These are phyloP conservation scores for Elaeidobius kamerunicus DNA, from an alignment of 2,888 invertebrate genomes.

Conservation along the genomic window DNA sequence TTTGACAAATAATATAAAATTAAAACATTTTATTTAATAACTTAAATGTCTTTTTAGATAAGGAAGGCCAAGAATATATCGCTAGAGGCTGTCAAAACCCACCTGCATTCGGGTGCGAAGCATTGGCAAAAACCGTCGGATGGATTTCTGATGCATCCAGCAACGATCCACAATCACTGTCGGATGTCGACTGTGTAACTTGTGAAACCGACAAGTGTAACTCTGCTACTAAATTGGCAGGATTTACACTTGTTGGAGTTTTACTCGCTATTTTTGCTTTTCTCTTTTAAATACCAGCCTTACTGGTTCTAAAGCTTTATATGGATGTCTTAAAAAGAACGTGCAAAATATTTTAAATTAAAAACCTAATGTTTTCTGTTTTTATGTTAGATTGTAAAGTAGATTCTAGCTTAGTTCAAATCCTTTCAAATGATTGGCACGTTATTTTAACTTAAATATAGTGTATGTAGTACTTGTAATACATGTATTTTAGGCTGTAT, in stretches of 20 bases:
- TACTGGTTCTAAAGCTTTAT: too few relatives aligned
- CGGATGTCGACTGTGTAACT: constrained; percentile 39
- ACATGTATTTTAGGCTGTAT: too few relatives aligned
- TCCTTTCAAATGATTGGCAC: too few relatives aligned
- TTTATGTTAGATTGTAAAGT: too few relatives aligned
- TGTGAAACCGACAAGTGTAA: constrained; percentile 46
- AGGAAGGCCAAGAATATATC: constrained; percentile 40
- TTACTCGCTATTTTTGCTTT: constrained; percentile 40
- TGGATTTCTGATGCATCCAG: constrained; percentile 31
- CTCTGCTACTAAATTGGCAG: constrained; percentile 37
- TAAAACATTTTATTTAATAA: not conserved
- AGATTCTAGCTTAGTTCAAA: too few relatives aligned
- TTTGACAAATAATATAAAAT: not conserved
- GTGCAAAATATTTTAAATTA: too few relatives aligned
- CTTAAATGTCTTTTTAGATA: constrained; percentile 40
- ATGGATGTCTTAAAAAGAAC: too few relatives aligned
- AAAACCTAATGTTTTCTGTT: too few relatives aligned
- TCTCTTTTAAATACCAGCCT: constrained; percentile 43
- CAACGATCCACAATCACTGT: constrained; percentile 31
- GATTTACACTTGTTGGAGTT: constrained; percentile 38
- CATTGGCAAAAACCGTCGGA: constrained; percentile 39
- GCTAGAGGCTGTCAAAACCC: constrained; percentile 41
- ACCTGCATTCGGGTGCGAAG: constrained; percentile 39
- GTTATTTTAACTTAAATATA: too few relatives aligned
- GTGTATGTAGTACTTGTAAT: too few relatives aligned